These are phyloP conservation scores for Pararge aegeria DNA, from an alignment of 1,140 invertebrate genomes.

Conservation along the genomic window DNA sequence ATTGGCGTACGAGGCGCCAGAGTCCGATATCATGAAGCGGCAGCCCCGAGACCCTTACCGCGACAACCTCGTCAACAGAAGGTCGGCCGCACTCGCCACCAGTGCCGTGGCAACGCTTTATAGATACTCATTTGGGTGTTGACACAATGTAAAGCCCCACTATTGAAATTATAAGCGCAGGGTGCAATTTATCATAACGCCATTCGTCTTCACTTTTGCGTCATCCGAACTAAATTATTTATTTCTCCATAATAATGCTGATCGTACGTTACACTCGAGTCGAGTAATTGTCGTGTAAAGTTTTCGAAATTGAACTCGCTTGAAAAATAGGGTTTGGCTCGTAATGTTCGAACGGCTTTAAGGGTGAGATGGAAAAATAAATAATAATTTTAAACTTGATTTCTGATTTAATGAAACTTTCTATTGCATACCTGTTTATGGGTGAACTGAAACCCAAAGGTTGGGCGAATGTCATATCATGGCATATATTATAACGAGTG, in stretches of 20 bases:
- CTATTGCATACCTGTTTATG: too few relatives aligned
- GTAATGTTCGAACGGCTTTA: background rate
- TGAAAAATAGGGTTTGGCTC: too few relatives aligned
- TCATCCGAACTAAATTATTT: background rate
- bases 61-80: constrained; percentile 97
- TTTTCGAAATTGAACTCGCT: too few relatives aligned
- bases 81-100: constrained; percentile 80
- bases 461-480: too few relatives aligned
- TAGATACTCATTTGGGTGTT: constrained; percentile 69
- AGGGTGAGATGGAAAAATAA: constrained; percentile 24
- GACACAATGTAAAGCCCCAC: constrained; percentile 54
- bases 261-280: too few relatives aligned
- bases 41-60: constrained; percentile 95
- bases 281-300: too few relatives aligned
- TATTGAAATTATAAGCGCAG: constrained; percentile 36
- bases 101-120: constrained; percentile 50
- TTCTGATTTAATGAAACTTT: too few relatives aligned
- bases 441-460: too few relatives aligned
- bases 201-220: background rate
- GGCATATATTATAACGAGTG: too few relatives aligned
- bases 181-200: constrained; percentile 25
- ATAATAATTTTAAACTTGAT: constrained; percentile 14
- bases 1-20: constrained; percentile 97
- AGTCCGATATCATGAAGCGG: constrained; percentile 98
- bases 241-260: background rate